Conservation (phyloP, 2,797 vertebrate genomes). For the Enteromius argenteus region DNA sequence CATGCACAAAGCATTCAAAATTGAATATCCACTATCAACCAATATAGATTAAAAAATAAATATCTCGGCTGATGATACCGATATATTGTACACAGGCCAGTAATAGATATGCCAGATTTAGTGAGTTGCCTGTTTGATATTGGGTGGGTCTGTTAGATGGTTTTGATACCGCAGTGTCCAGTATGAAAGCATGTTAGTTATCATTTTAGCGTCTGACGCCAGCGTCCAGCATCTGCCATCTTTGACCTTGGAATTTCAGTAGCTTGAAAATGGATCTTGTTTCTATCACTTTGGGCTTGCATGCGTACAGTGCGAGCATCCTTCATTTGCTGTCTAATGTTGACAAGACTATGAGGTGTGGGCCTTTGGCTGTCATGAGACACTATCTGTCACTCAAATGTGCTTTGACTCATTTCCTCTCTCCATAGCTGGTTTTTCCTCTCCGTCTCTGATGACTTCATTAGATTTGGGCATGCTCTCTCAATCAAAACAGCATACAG, state of each 20-base stretch:
- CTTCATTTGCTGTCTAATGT: constrained; percentile 63
- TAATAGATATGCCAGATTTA: neutral
- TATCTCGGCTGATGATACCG: neutral
- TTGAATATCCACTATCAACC: neutral
- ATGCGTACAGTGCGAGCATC: constrained; percentile 48
- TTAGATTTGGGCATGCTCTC: constrained; percentile 55
- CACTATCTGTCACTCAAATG: constrained; percentile 62
- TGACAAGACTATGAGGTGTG: constrained; percentile 62
- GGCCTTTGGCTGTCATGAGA: constrained; percentile 58
- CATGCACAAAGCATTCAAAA: neutral
- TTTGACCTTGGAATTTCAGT: constrained; percentile 55
- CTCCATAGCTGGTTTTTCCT: constrained; percentile 52
- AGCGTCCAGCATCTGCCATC: neutral
- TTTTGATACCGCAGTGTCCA: neutral
- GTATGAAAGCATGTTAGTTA: neutral
- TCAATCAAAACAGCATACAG: constrained; percentile 53
- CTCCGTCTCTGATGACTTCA: constrained; percentile 59
- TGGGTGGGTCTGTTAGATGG: neutral
- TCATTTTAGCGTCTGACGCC: constrained; percentile 7
- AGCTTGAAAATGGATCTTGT: constrained; percentile 49
- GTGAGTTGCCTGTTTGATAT: neutral
- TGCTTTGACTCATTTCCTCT: constrained; percentile 62
- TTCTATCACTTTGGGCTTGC: constrained; percentile 53
- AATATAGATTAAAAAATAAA: neutral
- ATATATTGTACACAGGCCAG: neutral